These are phyloP conservation scores for Trichogramma pretiosum DNA, from an alignment of 1,140 invertebrate species.

Conservation along the genomic window DNA sequence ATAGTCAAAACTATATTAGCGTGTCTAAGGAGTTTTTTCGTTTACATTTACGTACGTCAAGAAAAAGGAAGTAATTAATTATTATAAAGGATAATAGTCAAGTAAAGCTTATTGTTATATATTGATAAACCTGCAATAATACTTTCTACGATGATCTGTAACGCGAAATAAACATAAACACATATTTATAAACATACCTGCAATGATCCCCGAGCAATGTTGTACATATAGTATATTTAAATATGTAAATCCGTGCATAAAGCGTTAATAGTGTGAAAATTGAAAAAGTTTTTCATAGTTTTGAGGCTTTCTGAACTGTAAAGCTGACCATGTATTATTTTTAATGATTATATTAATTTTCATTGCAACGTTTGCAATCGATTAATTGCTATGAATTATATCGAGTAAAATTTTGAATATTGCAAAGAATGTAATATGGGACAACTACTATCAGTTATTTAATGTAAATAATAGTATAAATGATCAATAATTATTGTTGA, in stretches of 20 bases:
- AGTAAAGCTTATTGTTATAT: too few species aligned
- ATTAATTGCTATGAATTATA: neutral
- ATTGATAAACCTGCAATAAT: slow-evolving; percentile 15
- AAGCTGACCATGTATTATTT: neutral
- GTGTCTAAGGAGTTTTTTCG: too few species aligned
- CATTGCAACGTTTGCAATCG: neutral
- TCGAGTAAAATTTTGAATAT: neutral
- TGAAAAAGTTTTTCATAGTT: slow-evolving; percentile 1
- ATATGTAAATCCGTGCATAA: neutral
- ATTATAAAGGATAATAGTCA: too few species aligned
- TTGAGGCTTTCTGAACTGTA: neutral
- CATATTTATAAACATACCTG: slow-evolving; percentile 2
- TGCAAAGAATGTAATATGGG: slow-evolving; percentile 5
- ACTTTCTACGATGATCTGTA: slow-evolving; percentile 16
- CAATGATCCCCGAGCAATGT: slow-evolving; percentile 5
- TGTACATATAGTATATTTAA: slow-evolving; percentile 1
- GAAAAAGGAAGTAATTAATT: too few species aligned
- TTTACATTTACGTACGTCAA: too few species aligned
- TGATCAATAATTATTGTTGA: slow-evolving; percentile 20
- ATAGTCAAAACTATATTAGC: too few species aligned
- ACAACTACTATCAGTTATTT: slow-evolving; percentile 13
- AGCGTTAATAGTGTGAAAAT: slow-evolving; percentile 9
- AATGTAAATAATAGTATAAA: slow-evolving; percentile 37
- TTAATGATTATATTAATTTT: neutral
- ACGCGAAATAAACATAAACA: neutral